A percentile compares a stretch with the other conserved stretches of the same genome.
These are phyloP conservation scores for Cheiracanthium punctorium DNA, from an alignment of 2,888 invertebrate species.

Conservation along the genomic window DNA sequence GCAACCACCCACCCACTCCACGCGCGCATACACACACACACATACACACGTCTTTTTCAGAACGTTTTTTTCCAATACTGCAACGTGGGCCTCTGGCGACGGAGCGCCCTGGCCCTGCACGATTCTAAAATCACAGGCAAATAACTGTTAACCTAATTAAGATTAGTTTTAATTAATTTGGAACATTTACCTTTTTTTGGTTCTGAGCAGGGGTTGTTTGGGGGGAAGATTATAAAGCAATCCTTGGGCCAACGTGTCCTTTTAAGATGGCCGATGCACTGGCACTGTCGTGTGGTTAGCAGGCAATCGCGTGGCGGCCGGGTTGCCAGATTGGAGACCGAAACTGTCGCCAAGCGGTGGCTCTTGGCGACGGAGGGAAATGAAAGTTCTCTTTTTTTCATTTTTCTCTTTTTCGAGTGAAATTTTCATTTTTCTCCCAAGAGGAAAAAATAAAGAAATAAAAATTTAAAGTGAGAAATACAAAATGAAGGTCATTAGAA, in stretches of 20 bases:
- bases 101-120: neutral
- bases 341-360: slow-evolving; percentile 28
- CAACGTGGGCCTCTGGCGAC: neutral
- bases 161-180: slow-evolving; percentile 6
- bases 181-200: slow-evolving; percentile 11
- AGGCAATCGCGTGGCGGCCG: slow-evolving; percentile 51
- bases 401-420: no score
- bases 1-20: slow-evolving; percentile 9
- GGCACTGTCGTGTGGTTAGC: slow-evolving; percentile 35
- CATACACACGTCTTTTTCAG: slow-evolving; percentile 16
- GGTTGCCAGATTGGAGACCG: slow-evolving; percentile 37
- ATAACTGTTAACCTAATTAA: neutral
- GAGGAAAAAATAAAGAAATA: no score
- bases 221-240: neutral
- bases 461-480: no score
- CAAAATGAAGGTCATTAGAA: no score
- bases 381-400: neutral
- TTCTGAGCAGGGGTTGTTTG: neutral
- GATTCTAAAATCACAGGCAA: neutral
- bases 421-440: no score
- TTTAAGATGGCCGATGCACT: slow-evolving; percentile 60
- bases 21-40: slow-evolving; percentile 30
- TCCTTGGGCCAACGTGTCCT: slow-evolving; percentile 40
- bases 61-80: neutral
- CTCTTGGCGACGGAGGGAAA: neutral